Percentiles rank a stretch among this genome's conserved stretches.
phyloP scores from a whole-genome alignment of 2,888 invertebrate genomes.

The Latheticus oryzae region DNA sequence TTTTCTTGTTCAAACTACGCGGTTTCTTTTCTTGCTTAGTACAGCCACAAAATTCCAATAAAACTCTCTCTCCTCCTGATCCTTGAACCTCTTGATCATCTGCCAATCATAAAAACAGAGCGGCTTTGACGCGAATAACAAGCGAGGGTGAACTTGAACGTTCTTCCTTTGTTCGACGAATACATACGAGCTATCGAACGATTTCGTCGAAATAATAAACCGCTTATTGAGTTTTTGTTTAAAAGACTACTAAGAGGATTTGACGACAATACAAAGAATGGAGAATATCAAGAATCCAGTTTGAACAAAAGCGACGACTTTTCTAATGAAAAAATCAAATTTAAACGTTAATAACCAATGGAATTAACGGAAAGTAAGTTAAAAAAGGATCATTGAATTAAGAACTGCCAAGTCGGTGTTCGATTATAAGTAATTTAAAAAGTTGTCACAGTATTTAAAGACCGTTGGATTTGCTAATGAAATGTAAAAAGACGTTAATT shows the following conservation, averaged over 20 bases:
- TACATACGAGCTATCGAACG: constrained; percentile 47
- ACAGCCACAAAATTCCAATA: constrained; percentile 38
- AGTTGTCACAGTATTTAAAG: constrained; percentile 50
- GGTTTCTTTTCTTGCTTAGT: constrained; percentile 11
- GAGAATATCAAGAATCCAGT: constrained; percentile 10
- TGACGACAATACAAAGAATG: constrained; percentile 24
- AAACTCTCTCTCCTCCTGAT: constrained; percentile 31
- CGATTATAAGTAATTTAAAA: constrained; percentile 47
- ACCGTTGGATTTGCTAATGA: constrained; percentile 55
- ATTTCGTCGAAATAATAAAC: constrained; percentile 57
- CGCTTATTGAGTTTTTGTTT: constrained; percentile 61
- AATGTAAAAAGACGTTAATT: constrained; percentile 54
- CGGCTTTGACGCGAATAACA: constrained; percentile 57
- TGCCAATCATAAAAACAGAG: constrained; percentile 57
- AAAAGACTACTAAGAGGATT: constrained; percentile 53
- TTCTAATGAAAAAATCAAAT: constrained; percentile 31
- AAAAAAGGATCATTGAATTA: constrained; percentile 39
- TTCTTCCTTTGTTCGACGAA: constrained; percentile 53
- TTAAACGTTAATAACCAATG: constrained; percentile 23
- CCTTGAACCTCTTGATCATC: constrained; percentile 56
- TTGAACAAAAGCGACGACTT: constrained; percentile 11
- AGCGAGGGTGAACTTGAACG: constrained; percentile 46
- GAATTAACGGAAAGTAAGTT: constrained; percentile 29
- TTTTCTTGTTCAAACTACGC: constrained; percentile 32
- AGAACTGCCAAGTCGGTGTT: constrained; percentile 24